phyloP scores from a whole-genome alignment of 2,113 vertebrate species.

The Hyaena hyaena region DNA sequence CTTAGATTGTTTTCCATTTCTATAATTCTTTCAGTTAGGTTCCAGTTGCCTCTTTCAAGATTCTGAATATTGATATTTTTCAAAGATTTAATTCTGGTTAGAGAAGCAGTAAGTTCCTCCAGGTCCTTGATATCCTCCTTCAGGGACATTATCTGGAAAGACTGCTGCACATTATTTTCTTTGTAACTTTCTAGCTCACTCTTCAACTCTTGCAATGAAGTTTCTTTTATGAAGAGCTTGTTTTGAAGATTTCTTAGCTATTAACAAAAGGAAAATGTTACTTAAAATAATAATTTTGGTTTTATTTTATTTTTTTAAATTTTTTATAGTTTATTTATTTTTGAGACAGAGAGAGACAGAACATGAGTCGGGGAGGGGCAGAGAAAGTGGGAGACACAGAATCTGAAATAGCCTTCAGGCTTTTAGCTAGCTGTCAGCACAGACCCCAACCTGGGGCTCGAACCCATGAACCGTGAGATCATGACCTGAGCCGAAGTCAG shows the following conservation, averaged over 20 bases:
- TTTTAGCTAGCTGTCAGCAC: too few species aligned
- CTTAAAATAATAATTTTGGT: conserved; percentile 27
- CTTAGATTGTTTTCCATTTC: conserved; percentile 79
- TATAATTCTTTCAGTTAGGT: conserved; percentile 70
- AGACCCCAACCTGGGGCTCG: too few species aligned
- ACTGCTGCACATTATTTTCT: conserved; percentile 71
- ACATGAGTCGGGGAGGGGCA: too few species aligned
- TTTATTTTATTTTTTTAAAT: background rate
- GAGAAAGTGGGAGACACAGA: too few species aligned
- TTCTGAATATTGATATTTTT: conserved; percentile 69
- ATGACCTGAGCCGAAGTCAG: too few species aligned
- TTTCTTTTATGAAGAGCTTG: conserved; percentile 74
- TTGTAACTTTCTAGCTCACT: conserved; percentile 76
- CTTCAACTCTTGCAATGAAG: conserved; percentile 70
- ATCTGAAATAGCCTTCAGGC: too few species aligned
- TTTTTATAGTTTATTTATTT: too few species aligned
- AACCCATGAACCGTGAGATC: too few species aligned
- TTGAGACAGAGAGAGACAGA: too few species aligned
- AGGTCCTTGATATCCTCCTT: conserved; percentile 71
- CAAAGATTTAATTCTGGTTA: conserved; percentile 70
- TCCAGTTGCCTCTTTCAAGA: conserved; percentile 72
- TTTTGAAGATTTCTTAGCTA: conserved; percentile 80
- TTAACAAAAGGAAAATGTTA: conserved; percentile 40
- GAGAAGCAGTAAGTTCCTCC: conserved; percentile 69
- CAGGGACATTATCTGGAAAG: conserved; percentile 74